A percentile compares a stretch with the other conserved stretches of the same genome.
Conservation (phyloP, 2,888 invertebrate genomes). For the Drosophila robusta region DNA sequence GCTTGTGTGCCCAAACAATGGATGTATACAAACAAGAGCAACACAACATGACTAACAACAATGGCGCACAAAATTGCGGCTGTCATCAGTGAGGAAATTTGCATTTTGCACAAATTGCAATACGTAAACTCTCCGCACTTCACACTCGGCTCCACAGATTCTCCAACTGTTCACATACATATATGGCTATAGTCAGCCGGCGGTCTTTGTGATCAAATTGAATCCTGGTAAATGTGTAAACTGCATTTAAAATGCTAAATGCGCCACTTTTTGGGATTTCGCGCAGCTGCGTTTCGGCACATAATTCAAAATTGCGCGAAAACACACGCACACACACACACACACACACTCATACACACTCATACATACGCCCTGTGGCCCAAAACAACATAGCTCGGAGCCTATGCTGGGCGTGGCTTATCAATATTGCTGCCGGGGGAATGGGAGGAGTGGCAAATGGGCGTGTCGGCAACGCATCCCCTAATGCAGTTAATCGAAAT, state of each 20-base stretch:
- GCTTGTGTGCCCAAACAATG: slow-evolving; percentile 53
- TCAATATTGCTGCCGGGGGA: slow-evolving; percentile 26
- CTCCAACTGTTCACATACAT: slow-evolving; percentile 10
- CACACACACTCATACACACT: slow-evolving; percentile 3
- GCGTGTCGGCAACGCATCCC: slow-evolving; percentile 24
- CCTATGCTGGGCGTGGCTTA: slow-evolving; percentile 35
- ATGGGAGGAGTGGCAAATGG: slow-evolving; percentile 1
- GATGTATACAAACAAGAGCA: slow-evolving; percentile 50
- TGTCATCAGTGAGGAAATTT: slow-evolving; percentile 80
- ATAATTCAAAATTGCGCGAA: slow-evolving; percentile 14
- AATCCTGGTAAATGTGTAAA: slow-evolving; percentile 15
- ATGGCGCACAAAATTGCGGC: slow-evolving; percentile 75
- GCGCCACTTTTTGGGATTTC: slow-evolving; percentile 23
- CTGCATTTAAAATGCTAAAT: slow-evolving; percentile 38
- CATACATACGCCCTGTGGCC: neutral
- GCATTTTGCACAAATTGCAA: slow-evolving; percentile 80
- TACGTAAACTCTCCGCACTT: slow-evolving; percentile 62
- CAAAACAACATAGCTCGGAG: slow-evolving; percentile 42
- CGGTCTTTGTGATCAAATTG: slow-evolving; percentile 7
- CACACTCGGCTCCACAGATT: slow-evolving; percentile 10
- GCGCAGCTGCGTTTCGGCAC: slow-evolving; percentile 1
- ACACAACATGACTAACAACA: slow-evolving; percentile 53
- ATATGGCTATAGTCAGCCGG: slow-evolving; percentile 2
- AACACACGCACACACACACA: slow-evolving; percentile 1
- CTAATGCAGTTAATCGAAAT: slow-evolving; percentile 65